Conservation (phyloP, 2,797 vertebrate species). For the Microtus californicus region DNA sequence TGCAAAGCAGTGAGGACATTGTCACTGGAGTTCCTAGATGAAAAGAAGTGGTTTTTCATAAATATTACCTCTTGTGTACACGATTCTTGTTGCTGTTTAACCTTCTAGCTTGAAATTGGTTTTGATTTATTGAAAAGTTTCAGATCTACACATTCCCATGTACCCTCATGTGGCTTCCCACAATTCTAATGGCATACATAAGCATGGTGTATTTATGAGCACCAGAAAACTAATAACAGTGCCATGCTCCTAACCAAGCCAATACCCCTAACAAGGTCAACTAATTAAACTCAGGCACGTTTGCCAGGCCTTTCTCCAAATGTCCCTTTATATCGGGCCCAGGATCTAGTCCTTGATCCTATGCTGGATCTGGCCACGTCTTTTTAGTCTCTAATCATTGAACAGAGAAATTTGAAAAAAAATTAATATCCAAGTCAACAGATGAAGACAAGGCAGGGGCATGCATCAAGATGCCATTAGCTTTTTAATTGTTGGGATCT, state of each 20-base stretch:
- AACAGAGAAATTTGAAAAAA: conserved; percentile 22
- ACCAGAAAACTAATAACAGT: conserved; percentile 42
- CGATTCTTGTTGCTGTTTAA: conserved; percentile 23
- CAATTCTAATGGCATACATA: conserved; percentile 38
- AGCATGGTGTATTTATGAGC: conserved; percentile 10
- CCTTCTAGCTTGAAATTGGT: conserved; percentile 53
- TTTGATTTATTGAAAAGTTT: conserved; percentile 25
- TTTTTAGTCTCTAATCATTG: conserved; percentile 10
- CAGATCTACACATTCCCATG: background rate
- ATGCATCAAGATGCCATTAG: background rate
- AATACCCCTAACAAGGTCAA: background rate
- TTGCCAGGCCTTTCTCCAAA: background rate
- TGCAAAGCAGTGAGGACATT: background rate
- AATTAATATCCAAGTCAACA: conserved; percentile 23
- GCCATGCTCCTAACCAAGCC: conserved; percentile 1
- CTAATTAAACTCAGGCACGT: background rate
- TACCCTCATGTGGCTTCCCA: background rate
- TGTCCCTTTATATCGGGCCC: background rate
- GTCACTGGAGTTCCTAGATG: background rate
- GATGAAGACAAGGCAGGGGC: background rate
- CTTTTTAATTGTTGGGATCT: background rate
- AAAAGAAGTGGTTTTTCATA: conserved; percentile 23
- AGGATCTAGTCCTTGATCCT: background rate
- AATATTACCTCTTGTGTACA: background rate
- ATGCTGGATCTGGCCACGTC: background rate